These are phyloP conservation scores for Isaurus tuberculatus DNA, from an alignment of 92 coral and sea anemone species.

Conservation along the genomic window DNA sequence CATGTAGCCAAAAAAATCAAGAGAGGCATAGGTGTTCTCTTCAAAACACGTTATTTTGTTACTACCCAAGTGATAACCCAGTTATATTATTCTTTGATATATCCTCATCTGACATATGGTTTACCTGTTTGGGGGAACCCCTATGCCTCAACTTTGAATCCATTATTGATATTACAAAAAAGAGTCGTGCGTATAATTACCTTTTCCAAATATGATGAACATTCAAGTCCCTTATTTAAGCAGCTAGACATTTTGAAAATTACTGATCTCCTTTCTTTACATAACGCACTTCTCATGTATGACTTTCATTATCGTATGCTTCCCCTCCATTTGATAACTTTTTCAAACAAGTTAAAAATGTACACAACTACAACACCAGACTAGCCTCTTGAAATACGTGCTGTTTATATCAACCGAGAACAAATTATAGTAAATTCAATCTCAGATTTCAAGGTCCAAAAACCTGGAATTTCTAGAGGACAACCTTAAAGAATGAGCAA, in stretches of 20 bases:
- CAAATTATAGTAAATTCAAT: conserved; percentile 14
- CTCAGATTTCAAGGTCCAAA: too few relatives aligned
- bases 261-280: conserved; percentile 11
- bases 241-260: conserved; percentile 21
- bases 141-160: too few relatives aligned
- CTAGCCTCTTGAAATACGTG: conserved; percentile 26
- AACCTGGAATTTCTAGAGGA: too few relatives aligned
- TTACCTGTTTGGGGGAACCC: conserved; percentile 5
- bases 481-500: conserved; percentile 2
- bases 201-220: too few relatives aligned
- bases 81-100: conserved; percentile 13
- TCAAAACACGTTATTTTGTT: conserved; percentile 6
- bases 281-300: conserved; percentile 24
- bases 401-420: conserved; percentile 12
- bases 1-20: conserved; percentile 28
- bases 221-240: too few relatives aligned
- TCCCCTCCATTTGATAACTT: conserved; percentile 21
- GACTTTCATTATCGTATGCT: conserved; percentile 23
- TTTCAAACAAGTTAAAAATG: conserved; percentile 21
- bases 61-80: conserved; percentile 11
- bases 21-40: conserved; percentile 29
- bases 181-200: too few relatives aligned
- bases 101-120: conserved; percentile 25
- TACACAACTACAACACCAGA: conserved; percentile 24
- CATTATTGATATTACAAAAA: too few relatives aligned